Conservation (phyloP, 1,140 invertebrate genomes). For the Hylaeus anthracinus region DNA sequence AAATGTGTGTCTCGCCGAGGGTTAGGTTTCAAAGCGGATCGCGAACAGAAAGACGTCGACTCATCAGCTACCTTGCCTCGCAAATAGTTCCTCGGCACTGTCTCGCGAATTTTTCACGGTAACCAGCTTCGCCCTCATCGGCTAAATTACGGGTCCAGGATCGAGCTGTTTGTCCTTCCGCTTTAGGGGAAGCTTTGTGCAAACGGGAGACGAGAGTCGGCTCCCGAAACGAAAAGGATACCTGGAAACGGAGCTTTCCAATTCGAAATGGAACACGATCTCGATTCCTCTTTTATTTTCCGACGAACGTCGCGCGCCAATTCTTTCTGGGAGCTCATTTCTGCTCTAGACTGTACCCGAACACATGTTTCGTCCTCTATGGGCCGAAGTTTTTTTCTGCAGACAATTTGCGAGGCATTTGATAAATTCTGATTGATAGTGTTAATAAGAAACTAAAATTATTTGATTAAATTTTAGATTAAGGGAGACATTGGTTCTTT, state of each 20-base stretch:
- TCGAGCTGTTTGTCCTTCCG: neutral
- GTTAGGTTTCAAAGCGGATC: no score
- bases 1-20: neutral
- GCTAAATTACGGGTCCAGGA: neutral
- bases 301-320: no score
- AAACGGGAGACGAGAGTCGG: neutral
- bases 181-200: neutral
- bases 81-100: neutral
- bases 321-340: no score
- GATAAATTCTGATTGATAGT: no score
- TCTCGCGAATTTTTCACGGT: constrained; percentile 10
- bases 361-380: no score
- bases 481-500: no score
- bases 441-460: no score
- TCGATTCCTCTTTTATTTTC: neutral
- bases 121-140: neutral
- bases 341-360: no score
- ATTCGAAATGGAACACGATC: no score
- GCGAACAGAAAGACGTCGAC: neutral
- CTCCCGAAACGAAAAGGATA: neutral
- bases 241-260: neutral
- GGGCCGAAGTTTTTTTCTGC: no score
- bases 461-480: no score
- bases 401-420: no score
- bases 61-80: constrained; percentile 5